These are phyloP conservation scores for Phoenicopterus ruber DNA, from an alignment of 2,113 vertebrate genomes.

Conservation along the genomic window DNA sequence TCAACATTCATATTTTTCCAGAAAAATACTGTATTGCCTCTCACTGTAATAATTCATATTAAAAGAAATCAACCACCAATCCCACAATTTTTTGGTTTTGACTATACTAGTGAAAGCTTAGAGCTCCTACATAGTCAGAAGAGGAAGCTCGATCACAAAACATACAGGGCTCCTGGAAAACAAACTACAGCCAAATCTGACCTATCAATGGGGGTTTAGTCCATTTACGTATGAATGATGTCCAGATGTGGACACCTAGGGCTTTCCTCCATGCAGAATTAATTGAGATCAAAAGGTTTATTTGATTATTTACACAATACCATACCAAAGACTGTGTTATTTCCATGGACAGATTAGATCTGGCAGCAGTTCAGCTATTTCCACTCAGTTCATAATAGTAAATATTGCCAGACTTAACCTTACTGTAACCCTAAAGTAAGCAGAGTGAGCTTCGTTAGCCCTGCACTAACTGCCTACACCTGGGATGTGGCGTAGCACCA, in stretches of 20 bases:
- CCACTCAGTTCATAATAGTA: not conserved
- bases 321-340: not conserved
- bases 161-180: not conserved
- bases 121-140: not conserved
- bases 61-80: not conserved
- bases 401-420: not conserved
- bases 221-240: not conserved
- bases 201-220: not conserved
- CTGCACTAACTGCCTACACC: not conserved
- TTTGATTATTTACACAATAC: not conserved
- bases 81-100: not conserved
- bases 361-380: not conserved
- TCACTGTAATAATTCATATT: not conserved
- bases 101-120: not conserved
- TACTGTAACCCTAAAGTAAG: not conserved
- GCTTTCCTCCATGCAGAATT: not conserved
- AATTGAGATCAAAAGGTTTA: not conserved
- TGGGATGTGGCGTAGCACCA: not conserved
- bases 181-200: not conserved
- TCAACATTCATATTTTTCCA: not conserved
- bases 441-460: not conserved
- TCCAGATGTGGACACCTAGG: not conserved
- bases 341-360: not conserved
- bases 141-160: not conserved
- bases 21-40: not conserved